These are phyloP conservation scores for Alitta virens DNA, from an alignment of 2,888 invertebrate species.

Conservation along the genomic window DNA sequence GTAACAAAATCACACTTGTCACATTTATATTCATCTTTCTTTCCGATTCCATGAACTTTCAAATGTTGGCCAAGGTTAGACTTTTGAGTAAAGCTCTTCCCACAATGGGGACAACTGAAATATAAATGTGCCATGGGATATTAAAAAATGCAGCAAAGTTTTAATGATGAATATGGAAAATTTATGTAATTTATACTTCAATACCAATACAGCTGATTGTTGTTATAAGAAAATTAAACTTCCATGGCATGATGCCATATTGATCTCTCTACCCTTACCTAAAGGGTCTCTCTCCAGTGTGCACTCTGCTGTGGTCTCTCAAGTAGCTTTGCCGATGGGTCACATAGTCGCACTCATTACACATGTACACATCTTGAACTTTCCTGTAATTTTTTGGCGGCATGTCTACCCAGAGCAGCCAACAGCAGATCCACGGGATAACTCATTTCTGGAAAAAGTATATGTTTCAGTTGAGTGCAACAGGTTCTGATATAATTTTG, in stretches of 20 bases:
- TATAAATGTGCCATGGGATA: too few species aligned
- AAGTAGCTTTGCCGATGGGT: neutral
- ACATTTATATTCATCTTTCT: neutral
- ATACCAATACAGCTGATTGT: too few species aligned
- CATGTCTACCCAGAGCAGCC: neutral
- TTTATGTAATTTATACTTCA: too few species aligned
- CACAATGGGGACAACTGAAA: neutral
- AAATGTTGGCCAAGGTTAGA: slow-evolving; percentile 1
- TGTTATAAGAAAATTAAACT: too few species aligned
- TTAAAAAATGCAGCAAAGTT: too few species aligned
- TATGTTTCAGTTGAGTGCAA: too few species aligned
- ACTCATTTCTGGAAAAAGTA: too few species aligned
- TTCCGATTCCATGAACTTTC: neutral
- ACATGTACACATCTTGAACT: neutral
- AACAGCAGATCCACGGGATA: too few species aligned
- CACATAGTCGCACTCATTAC: neutral
- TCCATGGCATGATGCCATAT: too few species aligned
- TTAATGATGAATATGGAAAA: too few species aligned
- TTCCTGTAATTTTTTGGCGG: neutral
- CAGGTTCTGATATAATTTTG: too few species aligned
- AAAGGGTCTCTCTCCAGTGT: slow-evolving; percentile 1
- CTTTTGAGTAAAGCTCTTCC: neutral
- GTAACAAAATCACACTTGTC: neutral
- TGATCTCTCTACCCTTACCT: too few species aligned
- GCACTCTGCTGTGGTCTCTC: neutral